phyloP scores from a whole-genome alignment of 2,888 invertebrate species.

The Seira ritae region DNA sequence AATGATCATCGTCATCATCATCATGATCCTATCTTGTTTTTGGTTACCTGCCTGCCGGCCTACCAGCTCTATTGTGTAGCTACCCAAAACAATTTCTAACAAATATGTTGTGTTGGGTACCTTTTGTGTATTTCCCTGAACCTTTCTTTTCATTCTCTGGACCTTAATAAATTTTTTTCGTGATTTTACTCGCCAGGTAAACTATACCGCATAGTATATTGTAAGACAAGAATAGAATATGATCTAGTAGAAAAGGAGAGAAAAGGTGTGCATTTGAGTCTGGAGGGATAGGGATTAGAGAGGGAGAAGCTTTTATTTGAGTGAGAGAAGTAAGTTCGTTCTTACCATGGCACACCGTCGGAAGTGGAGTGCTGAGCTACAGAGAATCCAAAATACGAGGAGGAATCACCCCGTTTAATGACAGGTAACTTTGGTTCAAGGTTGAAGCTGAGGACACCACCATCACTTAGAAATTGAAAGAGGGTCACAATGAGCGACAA shows the following conservation, averaged over 20 bases:
- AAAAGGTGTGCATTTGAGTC: slow-evolving; percentile 27
- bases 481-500: slow-evolving; percentile 62
- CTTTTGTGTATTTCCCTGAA: slow-evolving; percentile 14
- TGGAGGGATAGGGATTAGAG: neutral
- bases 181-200: slow-evolving; percentile 33
- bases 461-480: slow-evolving; percentile 62
- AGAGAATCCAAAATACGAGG: slow-evolving; percentile 92
- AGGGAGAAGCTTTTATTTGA: neutral
- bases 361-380: slow-evolving; percentile 84
- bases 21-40: neutral
- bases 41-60: slow-evolving; percentile 34
- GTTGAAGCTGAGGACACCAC: slow-evolving; percentile 79
- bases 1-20: too few species aligned
- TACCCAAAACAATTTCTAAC: slow-evolving; percentile 4
- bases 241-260: slow-evolving; percentile 56
- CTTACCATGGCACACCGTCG: slow-evolving; percentile 70
- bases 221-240: slow-evolving; percentile 59
- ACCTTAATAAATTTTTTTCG: neutral
- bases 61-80: slow-evolving; percentile 29
- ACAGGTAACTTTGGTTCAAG: slow-evolving; percentile 87
- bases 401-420: slow-evolving; percentile 81
- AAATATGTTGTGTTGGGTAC: slow-evolving; percentile 7
- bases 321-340: neutral
- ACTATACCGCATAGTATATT: slow-evolving; percentile 25
- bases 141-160: slow-evolving; percentile 15